phyloP scores from a whole-genome alignment of 2,797 vertebrate genomes.

The Enteromius afrohamiltoni region DNA sequence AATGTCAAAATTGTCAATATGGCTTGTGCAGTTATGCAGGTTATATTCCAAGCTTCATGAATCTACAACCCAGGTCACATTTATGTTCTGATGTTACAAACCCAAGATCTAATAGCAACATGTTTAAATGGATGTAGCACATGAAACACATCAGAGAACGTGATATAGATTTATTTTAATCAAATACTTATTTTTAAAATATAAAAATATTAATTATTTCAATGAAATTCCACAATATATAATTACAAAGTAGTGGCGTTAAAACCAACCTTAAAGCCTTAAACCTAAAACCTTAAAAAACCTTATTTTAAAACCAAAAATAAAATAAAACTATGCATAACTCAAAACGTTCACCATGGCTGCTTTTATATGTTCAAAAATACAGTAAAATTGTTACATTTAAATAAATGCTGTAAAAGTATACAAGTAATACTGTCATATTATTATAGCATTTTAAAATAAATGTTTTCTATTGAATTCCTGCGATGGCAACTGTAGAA shows the following conservation, averaged over 20 bases:
- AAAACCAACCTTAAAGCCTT: too few relatives aligned
- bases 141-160: not conserved
- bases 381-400: not conserved
- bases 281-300: too few relatives aligned
- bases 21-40: not conserved
- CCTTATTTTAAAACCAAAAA: not conserved
- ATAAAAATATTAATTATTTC: not conserved
- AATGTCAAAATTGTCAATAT: not conserved
- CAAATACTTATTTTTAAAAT: not conserved
- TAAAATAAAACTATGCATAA: not conserved
- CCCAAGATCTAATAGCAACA: not conserved
- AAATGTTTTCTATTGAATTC: not conserved
- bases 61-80: too few relatives aligned
- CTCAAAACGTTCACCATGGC: not conserved
- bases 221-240: not conserved
- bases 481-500: too few relatives aligned
- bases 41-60: too few relatives aligned
- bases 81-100: not conserved
- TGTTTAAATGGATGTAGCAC: not conserved
- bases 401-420: not conserved
- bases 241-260: too few relatives aligned
- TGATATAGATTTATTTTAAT: not conserved
- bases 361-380: not conserved
- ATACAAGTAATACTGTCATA: not conserved
- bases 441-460: too few relatives aligned